Base-by-base conservation (phyloP, 2,113 vertebrate species). In the Salvelinus namaycush region DNA sequence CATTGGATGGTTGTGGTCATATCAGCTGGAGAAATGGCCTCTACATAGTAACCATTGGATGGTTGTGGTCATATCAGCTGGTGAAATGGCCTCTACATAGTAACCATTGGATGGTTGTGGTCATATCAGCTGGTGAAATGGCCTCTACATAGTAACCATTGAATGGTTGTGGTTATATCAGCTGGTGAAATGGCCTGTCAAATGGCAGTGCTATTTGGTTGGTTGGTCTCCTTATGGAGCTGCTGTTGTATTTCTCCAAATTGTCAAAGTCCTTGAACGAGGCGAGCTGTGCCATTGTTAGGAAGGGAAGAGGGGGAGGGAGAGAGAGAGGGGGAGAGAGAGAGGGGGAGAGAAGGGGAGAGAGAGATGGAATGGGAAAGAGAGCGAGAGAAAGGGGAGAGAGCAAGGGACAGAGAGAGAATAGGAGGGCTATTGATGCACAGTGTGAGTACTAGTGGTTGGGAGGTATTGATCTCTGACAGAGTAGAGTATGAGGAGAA, bases 161-260 rank as follows among this genome's bases (percentile, higher is more conserved):
- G n/a, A n/a, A n/a, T n/a, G n/a, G n/a, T n/a, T n/a, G n/a, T n/a
- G n/a, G n/a, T n/a, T n/a, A n/a, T n/a, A 1, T 24, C 24, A 24
- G 1, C 0, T 24, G 24, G 27, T 24, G 24, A 24, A 24, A 24
- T 24, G 1, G 59, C 49, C 27, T 57, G 16, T 54, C 44, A 76
- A 76, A 69, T 76, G 69, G 66, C 51, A 31, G 73, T 29, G 27
- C 34, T 76, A 69, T 76, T 22, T 20, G 9, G 27, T 24, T 12
- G 3, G 27, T 39, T 16, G 66, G 66, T 6, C 18, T 68, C 20
- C 13, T n/a, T 68, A 29, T 34, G 18, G 11, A 5, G 31, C 66
- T 26, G 16, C 29, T 68, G 16, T 20, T 14, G 27, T n/a, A 31
- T 16, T 68, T 34, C 66, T 68, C 64, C 24, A 24, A 24, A 24